Conservation (phyloP, 2,113 vertebrate genomes). For the Podarcis raffonei region DNA sequence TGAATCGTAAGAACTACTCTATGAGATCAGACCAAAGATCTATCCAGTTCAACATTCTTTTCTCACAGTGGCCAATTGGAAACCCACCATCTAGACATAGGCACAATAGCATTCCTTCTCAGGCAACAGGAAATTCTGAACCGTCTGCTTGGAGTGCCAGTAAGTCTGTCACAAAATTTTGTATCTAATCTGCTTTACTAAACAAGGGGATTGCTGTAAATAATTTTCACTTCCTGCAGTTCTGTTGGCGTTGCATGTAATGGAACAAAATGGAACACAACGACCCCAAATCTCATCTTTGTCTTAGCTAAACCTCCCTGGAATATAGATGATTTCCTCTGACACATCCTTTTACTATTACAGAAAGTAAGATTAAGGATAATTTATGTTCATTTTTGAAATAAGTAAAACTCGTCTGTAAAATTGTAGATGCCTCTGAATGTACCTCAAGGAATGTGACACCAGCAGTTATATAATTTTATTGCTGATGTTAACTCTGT, state of each 20-base stretch:
- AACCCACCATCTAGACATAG: no score
- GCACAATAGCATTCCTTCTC: background rate
- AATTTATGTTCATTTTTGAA: constrained; percentile 64
- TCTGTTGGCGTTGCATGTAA: background rate
- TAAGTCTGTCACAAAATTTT: constrained; percentile 30
- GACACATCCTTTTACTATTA: constrained; percentile 43
- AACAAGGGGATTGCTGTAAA: constrained; percentile 37
- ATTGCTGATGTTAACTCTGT: constrained; percentile 64
- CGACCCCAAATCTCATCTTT: background rate
- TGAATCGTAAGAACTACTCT: no score
- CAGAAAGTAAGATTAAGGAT: constrained; percentile 58
- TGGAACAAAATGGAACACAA: background rate
- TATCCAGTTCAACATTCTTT: no score
- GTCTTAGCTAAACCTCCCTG: constrained; percentile 35
- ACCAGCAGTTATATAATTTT: constrained; percentile 65
- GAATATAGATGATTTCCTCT: constrained; percentile 48
- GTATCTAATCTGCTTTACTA: constrained; percentile 46
- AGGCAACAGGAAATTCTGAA: background rate
- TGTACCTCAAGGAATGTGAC: constrained; percentile 64
- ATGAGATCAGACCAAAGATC: no score
- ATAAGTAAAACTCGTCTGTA: constrained; percentile 63
- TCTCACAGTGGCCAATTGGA: no score
- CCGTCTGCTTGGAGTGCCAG: background rate
- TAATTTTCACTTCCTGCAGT: constrained; percentile 3
- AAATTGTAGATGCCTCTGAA: constrained; percentile 63